Base-by-base conservation (phyloP, 1,140 invertebrate genomes). In the Brachionus manjavacas region DNA sequence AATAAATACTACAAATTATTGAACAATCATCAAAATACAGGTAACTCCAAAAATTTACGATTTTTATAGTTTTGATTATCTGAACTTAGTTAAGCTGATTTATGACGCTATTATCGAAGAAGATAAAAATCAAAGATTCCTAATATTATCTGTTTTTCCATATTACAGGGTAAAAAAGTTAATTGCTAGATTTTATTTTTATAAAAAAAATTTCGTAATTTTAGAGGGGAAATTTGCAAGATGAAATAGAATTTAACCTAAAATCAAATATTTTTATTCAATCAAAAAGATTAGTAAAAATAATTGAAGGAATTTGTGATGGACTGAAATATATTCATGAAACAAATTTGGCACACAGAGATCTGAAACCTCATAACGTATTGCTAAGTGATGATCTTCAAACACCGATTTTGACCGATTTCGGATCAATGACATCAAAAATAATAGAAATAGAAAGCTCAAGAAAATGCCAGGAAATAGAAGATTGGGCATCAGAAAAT, bases 401-500 rank as follows among this genome's bases (percentile, higher is more conserved):
- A 31, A 49, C 16, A 39, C 23, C 49, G 11, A 39, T 83, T 4
- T 35, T 83, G 14, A 83, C 81, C 6, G 81, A 83, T 83, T 83
- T 68, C 28, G 81, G 81, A 20, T 68, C 81, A 23, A 60, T 60
- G 25, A 72, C 64, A 28, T 35, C 64, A 3, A 60, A 64, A 39
- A 20, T 23, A 20, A 64, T 81, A 11, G 31, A 60, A 41, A 68
- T 81, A 9, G 12, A 31, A 11, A 43, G 52, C 28, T 64, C 23
- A 8, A 60, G 20, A 60, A 81, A 64, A 46, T 41, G 49, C 12
- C 52, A 81, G 28, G 52, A 81, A 68, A 81, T 81, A 9, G 79
- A 66, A 43, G 79, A 81, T 14, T 81, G 79, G 79, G 49, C 79
- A 35, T 35, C 79, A 9, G 49, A 81, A 81, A 81, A 81, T 68